phyloP scores from a whole-genome alignment of 2,888 invertebrate species.

The Orgyia antiqua region DNA sequence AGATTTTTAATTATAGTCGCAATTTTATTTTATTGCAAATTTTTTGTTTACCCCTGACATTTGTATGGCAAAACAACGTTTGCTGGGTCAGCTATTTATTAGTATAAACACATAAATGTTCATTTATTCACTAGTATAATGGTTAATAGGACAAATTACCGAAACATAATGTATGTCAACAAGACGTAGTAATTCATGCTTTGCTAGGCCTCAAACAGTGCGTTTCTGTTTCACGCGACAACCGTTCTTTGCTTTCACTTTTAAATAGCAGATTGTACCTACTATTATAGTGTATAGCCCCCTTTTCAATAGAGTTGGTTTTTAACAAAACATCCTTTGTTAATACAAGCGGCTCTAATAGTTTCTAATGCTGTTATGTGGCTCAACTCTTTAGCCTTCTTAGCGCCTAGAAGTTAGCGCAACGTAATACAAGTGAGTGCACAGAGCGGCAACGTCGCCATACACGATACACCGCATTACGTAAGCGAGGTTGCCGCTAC shows the following conservation, averaged over 20 bases:
- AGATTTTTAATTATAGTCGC: too few relatives aligned
- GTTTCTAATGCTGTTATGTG: slow-evolving; percentile 45
- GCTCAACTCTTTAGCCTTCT: slow-evolving; percentile 39
- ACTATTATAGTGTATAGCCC: too few relatives aligned
- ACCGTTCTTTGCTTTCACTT: slow-evolving; percentile 20
- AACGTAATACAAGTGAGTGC: slow-evolving; percentile 25
- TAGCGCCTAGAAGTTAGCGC: slow-evolving; percentile 43
- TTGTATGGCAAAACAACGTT: too few relatives aligned
- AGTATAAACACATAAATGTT: too few relatives aligned
- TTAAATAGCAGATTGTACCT: slow-evolving; percentile 21
- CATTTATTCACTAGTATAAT: too few relatives aligned
- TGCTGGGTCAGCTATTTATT: too few relatives aligned
- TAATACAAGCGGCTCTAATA: slow-evolving; percentile 39
- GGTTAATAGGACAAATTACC: too few relatives aligned
- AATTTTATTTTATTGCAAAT: too few relatives aligned
- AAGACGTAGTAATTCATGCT: too few relatives aligned
- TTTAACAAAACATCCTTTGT: slow-evolving; percentile 38
- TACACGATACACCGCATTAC: slow-evolving; percentile 27
- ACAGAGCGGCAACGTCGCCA: slow-evolving; percentile 37
- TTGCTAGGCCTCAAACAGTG: too few relatives aligned
- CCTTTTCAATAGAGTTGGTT: slow-evolving; percentile 17
- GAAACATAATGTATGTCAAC: too few relatives aligned
- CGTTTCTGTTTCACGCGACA: slow-evolving; percentile 6
- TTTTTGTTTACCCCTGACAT: too few relatives aligned
- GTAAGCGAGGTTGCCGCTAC: slow-evolving; percentile 55